Conservation (phyloP, 2,797 vertebrate species). For the Typhlichthys subterraneus region DNA sequence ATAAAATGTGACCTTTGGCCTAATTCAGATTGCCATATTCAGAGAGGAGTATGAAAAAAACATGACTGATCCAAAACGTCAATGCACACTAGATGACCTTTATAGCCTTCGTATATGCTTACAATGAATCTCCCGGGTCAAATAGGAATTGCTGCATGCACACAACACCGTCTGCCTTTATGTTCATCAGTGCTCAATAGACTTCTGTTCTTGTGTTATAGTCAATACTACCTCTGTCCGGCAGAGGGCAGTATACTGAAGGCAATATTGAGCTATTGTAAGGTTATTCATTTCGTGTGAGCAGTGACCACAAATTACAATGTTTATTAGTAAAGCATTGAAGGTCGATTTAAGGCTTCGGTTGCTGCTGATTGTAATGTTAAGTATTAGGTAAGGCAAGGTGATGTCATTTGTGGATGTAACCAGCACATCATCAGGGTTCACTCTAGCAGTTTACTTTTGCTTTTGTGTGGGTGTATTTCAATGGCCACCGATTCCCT, state of each 20-base stretch:
- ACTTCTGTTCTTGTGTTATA: constrained; percentile 18
- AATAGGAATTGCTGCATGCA: constrained; percentile 27
- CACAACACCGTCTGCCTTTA: constrained; percentile 42
- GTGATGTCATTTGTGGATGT: constrained; percentile 29
- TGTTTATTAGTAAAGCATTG: constrained; percentile 23
- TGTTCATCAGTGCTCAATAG: constrained; percentile 21
- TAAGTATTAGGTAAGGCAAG: constrained; percentile 40
- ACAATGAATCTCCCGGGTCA: constrained; percentile 41
- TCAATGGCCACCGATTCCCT: constrained; percentile 9
- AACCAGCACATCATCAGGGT: neutral
- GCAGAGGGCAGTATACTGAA: constrained; percentile 65
- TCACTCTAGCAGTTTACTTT: constrained; percentile 27
- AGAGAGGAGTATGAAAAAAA: constrained; percentile 42
- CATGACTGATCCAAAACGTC: constrained; percentile 48
- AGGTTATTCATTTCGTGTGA: neutral
- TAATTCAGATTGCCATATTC: constrained; percentile 34
- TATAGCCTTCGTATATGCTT: constrained; percentile 22
- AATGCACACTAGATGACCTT: constrained; percentile 35
- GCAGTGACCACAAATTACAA: neutral
- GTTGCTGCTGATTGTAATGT: constrained; percentile 27
- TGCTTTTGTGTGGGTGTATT: constrained; percentile 5
- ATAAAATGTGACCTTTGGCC: constrained; percentile 46
- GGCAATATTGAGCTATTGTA: constrained; percentile 29
- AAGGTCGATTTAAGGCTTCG: constrained; percentile 23
- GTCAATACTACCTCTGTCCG: constrained; percentile 18